A percentile compares a stretch with the other conserved stretches of the same genome.
These are phyloP conservation scores for Anodontia alba DNA, from an alignment of 2,888 invertebrate species.

Conservation along the genomic window DNA sequence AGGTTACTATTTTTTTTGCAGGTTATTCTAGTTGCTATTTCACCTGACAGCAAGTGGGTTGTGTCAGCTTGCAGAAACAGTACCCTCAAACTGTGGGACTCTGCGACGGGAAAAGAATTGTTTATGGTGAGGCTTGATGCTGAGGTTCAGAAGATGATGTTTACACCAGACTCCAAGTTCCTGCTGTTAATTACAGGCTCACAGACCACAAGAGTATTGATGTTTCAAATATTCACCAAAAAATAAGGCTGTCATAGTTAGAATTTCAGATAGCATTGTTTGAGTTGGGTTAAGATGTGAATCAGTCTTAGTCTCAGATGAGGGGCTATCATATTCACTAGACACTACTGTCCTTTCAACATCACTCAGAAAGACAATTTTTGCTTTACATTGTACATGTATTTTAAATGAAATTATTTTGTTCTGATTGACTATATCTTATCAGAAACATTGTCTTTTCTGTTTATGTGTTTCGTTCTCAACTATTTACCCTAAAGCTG, in stretches of 20 bases:
- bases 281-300: no score
- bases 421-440: no score
- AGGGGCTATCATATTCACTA: no score
- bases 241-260: background rate
- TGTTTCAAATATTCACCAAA: constrained; percentile 55
- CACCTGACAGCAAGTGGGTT: constrained; percentile 68
- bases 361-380: no score
- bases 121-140: constrained; percentile 65
- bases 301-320: no score
- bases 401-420: no score
- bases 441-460: no score
- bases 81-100: constrained; percentile 72
- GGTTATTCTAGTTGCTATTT: constrained; percentile 63
- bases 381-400: no score
- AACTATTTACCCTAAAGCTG: no score
- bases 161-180: constrained; percentile 65
- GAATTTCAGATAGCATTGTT: no score
- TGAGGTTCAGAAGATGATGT: constrained; percentile 56
- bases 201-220: constrained; percentile 54
- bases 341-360: no score
- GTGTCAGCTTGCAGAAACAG: constrained; percentile 66
- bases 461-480: no score
- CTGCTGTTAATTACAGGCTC: constrained; percentile 64
- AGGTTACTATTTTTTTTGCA: constrained; percentile 28
- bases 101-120: constrained; percentile 57